Percentiles rank a stretch among this genome's conserved stretches.
phyloP scores from a whole-genome alignment of 2,797 vertebrate species.

The Lepidocolaptes lacrymiger region DNA sequence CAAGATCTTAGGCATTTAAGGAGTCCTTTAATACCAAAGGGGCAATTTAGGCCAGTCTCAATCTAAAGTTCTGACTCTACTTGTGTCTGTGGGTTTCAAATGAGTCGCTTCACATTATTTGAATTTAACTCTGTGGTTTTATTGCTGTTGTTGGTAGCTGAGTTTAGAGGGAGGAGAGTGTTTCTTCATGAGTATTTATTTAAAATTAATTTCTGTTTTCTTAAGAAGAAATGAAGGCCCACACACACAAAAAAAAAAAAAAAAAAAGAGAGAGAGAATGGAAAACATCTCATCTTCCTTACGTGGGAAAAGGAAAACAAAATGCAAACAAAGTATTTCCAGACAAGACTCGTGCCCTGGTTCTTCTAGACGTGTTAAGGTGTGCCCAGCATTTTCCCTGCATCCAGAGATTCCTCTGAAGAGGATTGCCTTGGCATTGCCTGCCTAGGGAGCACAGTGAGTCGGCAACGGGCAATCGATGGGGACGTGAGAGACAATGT shows the following conservation, averaged over 20 bases:
- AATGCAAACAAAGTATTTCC: not conserved
- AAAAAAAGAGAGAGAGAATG: not conserved
- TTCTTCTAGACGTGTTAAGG: conserved; percentile 17
- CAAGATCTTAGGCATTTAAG: conserved; percentile 53
- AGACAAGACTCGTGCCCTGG: not conserved
- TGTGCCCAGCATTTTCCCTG: not conserved
- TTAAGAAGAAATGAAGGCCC: not conserved
- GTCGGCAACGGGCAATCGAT: fast-evolving
- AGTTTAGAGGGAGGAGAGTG: not conserved
- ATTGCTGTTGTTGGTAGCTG: conserved; percentile 67
- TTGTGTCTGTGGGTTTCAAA: conserved; percentile 64
- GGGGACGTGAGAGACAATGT: not conserved
- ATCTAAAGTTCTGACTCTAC: conserved; percentile 48
- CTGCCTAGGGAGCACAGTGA: not conserved
- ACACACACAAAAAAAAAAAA: not conserved
- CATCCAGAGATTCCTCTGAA: not conserved
- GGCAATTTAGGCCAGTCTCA: conserved; percentile 60
- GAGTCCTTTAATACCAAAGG: conserved; percentile 40
- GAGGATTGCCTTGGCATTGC: not conserved
- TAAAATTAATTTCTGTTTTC: conserved; percentile 4
- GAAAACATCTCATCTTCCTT: not conserved
- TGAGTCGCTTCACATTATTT: conserved; percentile 46
- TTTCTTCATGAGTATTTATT: conserved; percentile 20
- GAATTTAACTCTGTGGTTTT: conserved; percentile 74
- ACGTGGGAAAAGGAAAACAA: not conserved